Percentiles rank a stretch among this genome's conserved stretches.
phyloP scores from a whole-genome alignment of 1,140 invertebrate genomes.

The Drosophila trapezifrons region DNA sequence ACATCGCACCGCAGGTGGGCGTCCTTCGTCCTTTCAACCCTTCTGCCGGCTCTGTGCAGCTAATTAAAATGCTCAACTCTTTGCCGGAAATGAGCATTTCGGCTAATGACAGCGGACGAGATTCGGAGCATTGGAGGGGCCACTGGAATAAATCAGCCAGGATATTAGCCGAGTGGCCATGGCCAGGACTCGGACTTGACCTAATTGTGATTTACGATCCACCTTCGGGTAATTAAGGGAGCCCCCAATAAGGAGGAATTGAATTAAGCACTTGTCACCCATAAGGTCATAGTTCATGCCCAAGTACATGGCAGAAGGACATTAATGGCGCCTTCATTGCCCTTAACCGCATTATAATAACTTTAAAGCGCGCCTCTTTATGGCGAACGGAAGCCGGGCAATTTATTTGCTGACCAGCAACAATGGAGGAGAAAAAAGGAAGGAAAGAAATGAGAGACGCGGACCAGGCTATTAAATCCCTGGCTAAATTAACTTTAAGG shows the following conservation, averaged over 20 bases:
- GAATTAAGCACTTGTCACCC: slow-evolving; percentile 27
- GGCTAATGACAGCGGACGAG: slow-evolving; percentile 68
- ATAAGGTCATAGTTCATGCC: slow-evolving; percentile 55
- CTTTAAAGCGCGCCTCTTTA: slow-evolving; percentile 74
- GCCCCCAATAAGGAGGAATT: neutral
- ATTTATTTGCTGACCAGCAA: slow-evolving; percentile 75
- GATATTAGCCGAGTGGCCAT: slow-evolving; percentile 19
- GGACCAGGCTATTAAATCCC: slow-evolving; percentile 77
- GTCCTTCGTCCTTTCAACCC: slow-evolving; percentile 2
- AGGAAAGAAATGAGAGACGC: slow-evolving; percentile 76
- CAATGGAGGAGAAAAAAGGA: slow-evolving; percentile 45
- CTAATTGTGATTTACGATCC: slow-evolving; percentile 43
- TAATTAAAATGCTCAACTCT: slow-evolving; percentile 83
- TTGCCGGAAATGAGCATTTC: slow-evolving; percentile 80
- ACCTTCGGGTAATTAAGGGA: slow-evolving; percentile 2
- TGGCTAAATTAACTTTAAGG: slow-evolving; percentile 83
- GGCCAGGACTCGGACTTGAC: slow-evolving; percentile 15
- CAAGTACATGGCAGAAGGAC: slow-evolving; percentile 59
- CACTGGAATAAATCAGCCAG: slow-evolving; percentile 70
- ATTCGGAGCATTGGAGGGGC: slow-evolving; percentile 52
- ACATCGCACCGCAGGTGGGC: slow-evolving; percentile 63
- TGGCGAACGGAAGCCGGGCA: slow-evolving; percentile 68
- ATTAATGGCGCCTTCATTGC: slow-evolving; percentile 81
- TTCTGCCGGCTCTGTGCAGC: slow-evolving; percentile 44
- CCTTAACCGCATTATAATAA: slow-evolving; percentile 82